Evolutionary conservation across 2,888 invertebrate genomes (phyloP).

Genomic region (Noctua janthe): DNA sequence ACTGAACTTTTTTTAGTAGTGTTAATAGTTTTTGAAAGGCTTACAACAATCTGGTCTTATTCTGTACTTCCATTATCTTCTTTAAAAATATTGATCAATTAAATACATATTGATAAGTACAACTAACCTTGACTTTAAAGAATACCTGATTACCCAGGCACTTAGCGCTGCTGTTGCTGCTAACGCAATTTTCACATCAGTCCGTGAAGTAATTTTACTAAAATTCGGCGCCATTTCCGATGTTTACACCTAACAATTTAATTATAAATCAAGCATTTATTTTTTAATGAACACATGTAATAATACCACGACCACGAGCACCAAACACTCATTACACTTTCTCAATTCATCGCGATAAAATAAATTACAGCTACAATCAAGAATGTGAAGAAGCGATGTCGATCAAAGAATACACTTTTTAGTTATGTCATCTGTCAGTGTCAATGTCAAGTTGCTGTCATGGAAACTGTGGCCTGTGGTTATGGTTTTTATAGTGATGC

Average conservation of each 20-base stretch:
- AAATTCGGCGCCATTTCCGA: conserved; percentile 93
- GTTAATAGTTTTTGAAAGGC: too few species aligned
- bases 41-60: background rate
- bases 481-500: background rate
- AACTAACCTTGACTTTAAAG: conserved; percentile 87
- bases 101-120: background rate
- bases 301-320: conserved; percentile 57
- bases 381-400: background rate
- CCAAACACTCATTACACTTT: conserved; percentile 54
- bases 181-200: conserved; percentile 91
- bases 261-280: conserved; percentile 59
- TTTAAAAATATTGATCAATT: background rate
- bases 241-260: conserved; percentile 46
- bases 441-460: conserved; percentile 19
- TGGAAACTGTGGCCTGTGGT: background rate
- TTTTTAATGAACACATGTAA: conserved; percentile 48
- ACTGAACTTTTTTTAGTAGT: background rate
- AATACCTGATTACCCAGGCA: conserved; percentile 90
- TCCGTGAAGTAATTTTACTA: conserved; percentile 93
- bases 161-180: conserved; percentile 92
- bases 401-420: background rate
- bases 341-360: conserved; percentile 28
- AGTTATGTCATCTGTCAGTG: conserved; percentile 37
- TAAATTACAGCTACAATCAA: conserved; percentile 42
- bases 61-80: background rate